phyloP scores from a whole-genome alignment of 2,113 vertebrate species.

The Donacobius atricapilla region DNA sequence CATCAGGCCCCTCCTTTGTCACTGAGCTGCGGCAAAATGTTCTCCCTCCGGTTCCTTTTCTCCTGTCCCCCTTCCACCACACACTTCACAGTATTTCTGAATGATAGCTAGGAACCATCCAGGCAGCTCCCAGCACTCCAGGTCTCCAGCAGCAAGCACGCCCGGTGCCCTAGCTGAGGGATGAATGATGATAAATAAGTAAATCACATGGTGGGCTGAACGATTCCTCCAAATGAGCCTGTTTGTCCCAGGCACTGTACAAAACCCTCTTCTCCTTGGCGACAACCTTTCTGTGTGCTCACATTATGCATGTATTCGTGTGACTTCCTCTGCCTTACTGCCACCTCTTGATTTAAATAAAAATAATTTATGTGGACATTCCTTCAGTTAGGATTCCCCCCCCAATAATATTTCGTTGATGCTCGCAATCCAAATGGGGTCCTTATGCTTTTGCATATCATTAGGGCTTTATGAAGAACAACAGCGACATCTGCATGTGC shows the following conservation, averaged over 20 bases:
- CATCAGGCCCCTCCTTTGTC: constrained; percentile 14
- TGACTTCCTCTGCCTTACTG: constrained; percentile 76
- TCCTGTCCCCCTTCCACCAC: neutral
- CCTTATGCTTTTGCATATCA: constrained; percentile 83
- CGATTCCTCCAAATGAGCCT: constrained; percentile 66
- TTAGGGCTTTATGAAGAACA: constrained; percentile 93
- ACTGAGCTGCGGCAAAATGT: neutral
- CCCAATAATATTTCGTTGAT: constrained; percentile 66
- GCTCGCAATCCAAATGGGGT: constrained; percentile 73
- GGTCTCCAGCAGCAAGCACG: neutral
- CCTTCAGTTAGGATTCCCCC: constrained; percentile 74
- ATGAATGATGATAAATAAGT: constrained; percentile 46
- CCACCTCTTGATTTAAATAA: constrained; percentile 78
- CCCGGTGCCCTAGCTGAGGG: constrained; percentile 45
- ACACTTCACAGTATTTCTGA: neutral
- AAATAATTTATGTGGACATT: constrained; percentile 84
- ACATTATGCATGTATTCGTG: constrained; percentile 84
- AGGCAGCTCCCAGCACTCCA: constrained; percentile 5
- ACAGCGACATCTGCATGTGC: constrained; percentile 99
- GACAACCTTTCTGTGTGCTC: constrained; percentile 82
- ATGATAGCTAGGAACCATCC: neutral
- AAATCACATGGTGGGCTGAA: constrained; percentile 41
- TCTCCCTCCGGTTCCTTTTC: neutral
- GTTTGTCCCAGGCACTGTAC: constrained; percentile 65
- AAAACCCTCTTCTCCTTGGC: constrained; percentile 65